Conservation (phyloP, 2,113 vertebrate species). For the Verasper variegatus region DNA sequence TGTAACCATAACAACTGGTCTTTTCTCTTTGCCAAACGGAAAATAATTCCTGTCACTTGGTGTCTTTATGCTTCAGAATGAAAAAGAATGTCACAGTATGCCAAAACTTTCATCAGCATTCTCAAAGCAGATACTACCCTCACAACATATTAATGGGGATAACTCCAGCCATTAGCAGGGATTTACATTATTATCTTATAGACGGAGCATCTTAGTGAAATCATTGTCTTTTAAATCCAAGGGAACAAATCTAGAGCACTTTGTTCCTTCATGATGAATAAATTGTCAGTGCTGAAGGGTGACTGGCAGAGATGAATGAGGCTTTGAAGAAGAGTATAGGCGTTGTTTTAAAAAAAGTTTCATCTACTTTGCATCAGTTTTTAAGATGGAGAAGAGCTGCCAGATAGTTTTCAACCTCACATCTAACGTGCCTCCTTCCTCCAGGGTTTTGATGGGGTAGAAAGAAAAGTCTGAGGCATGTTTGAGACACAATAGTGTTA, state of each 20-base stretch:
- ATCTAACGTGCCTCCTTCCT: background rate
- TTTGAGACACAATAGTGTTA: background rate
- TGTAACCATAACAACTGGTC: conserved; percentile 85
- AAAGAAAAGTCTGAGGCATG: background rate
- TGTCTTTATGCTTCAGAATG: conserved; percentile 62
- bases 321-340: conserved; percentile 37
- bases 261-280: conserved; percentile 52
- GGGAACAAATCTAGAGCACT: conserved; percentile 33
- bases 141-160: conserved; percentile 24
- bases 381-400: conserved; percentile 5
- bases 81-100: conserved; percentile 14
- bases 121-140: conserved; percentile 13
- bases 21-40: conserved; percentile 65
- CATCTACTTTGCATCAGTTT: conserved; percentile 49
- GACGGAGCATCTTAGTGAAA: conserved; percentile 9
- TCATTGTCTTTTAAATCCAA: conserved; percentile 15
- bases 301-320: conserved; percentile 52
- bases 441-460: conserved; percentile 17
- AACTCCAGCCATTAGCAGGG: conserved; percentile 33
- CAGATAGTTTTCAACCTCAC: conserved; percentile 19
- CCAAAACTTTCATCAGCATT: conserved; percentile 44
- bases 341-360: conserved; percentile 57
- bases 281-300: conserved; percentile 32
- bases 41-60: conserved; percentile 70
- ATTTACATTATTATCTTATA: conserved; percentile 23